Base-by-base conservation (phyloP, 2,888 invertebrate species). In the Eupeodes luniger region DNA sequence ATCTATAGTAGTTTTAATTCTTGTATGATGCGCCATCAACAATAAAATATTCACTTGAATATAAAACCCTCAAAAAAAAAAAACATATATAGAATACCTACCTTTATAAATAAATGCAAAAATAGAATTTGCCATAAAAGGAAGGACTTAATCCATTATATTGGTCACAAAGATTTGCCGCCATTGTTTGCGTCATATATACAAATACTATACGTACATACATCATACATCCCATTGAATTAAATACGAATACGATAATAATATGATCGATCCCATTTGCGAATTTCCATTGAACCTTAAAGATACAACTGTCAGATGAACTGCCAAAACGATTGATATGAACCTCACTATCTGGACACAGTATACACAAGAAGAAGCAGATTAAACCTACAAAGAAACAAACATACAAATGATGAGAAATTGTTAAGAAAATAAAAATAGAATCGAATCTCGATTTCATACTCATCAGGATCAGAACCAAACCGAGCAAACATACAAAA, bases 271-370 rank as follows among this genome's bases (percentile, higher is more conserved):
- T 87, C 67, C 82, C 67, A 85, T 85, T 47, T 55, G 14, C 49
- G 27, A 53, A 61, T 70, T 70, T 75, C 79, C 82, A 87, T 75
- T 87, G 76, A 87, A 87, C 79, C 79, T 67, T 66, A 81, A 87
- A 87, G 87, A 87, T 87, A 84, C 84, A 87, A 87, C 84, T 87
- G 87, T 87, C 87, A 87, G 87, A 87, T 87, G 87, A 62, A 84
- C 76, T 87, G 79, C 64, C 82, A 79, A 19, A 47, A 51, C 78
- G 76, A 83, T 76, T 79, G 86, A 82, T 82, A 70, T 70, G 70
- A 53, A 76, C 76, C 19, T 27, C 47, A 5, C 27, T 55, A 27
- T 27, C 72, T 66, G 79, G 82, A 79, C 79, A 70, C 64, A 75
- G 79, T 40, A 16, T 40, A 16, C 11, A 1, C 57, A 57, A 12